Evolutionary conservation across 2,888 invertebrate species (phyloP), one percentile per base, ranked within the genome.

Genomic region (Pteria penguin): DNA sequence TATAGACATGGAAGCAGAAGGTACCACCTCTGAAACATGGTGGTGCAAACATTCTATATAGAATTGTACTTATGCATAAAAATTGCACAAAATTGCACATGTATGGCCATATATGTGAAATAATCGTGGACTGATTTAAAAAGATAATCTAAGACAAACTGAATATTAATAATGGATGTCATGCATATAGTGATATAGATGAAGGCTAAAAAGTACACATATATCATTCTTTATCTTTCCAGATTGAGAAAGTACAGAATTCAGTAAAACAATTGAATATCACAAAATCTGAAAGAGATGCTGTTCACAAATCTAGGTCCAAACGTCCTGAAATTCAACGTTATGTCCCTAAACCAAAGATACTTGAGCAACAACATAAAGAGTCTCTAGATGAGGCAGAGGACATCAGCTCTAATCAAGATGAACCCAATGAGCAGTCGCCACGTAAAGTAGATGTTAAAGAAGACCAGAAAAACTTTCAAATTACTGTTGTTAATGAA

Each of bases 251-350:
- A 8, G 18, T 45, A 45, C 45, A 45, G 18, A 45, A 45, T 45
- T 45, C 45, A 45, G 45, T 45, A 8, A 45, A 45, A 18, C 45
- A 45, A 18, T 18, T 45, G 18, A 14, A 8, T 45, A 62, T 57
- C 71, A 62, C 33, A 61, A 66, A 75, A 26, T 27, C 31, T 31
- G 32, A 29, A 14, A 52, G n/a, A 31, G 55, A 67, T 22, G 2
- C 54, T 31, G 57, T 55, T 22, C 54, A 67, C 4, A 79, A 68
- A 63, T 60, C 69, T 31, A 58, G 82, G 33, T 66, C 74, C 14
- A 87, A 86, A 76, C 79, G 83, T n/a, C 89, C 89, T 3, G 88
- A 88, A 60, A 85, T 89, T 22, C 86, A 83, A 67, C 82, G 85
- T 31, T 89, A 89, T 82, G 83, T 89, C 18, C 89, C 89, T 2